Percentiles rank a stretch among this genome's conserved stretches.
Conservation (phyloP, 2,888 invertebrate species). For the Clusia tigrina region DNA sequence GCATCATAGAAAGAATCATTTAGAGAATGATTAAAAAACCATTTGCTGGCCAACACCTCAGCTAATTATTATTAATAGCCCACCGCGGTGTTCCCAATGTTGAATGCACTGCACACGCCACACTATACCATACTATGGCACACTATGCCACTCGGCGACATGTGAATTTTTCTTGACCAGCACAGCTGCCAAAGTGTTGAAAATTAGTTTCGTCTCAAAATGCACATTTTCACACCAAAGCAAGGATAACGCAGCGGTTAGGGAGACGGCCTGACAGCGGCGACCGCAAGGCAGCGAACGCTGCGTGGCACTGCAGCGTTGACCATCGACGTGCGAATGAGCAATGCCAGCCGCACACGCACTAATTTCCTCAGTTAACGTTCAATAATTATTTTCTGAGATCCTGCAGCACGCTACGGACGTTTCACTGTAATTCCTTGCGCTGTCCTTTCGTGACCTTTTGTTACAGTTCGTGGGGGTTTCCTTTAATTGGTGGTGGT, state of each 20-base stretch:
- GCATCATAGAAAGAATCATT: conserved; percentile 37
- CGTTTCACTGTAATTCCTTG: not conserved
- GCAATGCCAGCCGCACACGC: not conserved
- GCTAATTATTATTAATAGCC: conserved; percentile 46
- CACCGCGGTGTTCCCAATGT: conserved; percentile 11
- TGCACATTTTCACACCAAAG: conserved; percentile 1
- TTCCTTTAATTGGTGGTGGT: not conserved
- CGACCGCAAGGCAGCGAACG: not conserved
- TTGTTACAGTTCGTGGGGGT: conserved; percentile 14
- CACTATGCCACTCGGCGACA: conserved; percentile 8
- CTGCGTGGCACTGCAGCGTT: not conserved
- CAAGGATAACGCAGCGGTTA: not conserved
- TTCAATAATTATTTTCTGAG: conserved; percentile 3
- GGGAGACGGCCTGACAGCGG: not conserved
- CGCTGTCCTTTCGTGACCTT: conserved; percentile 43
- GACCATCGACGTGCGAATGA: not conserved
- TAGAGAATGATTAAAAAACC: conserved; percentile 63
- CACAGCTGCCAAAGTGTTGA: conserved; percentile 41
- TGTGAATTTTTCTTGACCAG: conserved; percentile 30
- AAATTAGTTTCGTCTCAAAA: conserved; percentile 27
- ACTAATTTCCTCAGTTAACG: not conserved
- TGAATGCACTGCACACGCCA: not conserved
- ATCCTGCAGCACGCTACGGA: not conserved
- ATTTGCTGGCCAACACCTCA: conserved; percentile 54
- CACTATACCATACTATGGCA: no score